Base-by-base conservation (phyloP, 2,113 vertebrate genomes). In the Peromyscus polionotus region DNA sequence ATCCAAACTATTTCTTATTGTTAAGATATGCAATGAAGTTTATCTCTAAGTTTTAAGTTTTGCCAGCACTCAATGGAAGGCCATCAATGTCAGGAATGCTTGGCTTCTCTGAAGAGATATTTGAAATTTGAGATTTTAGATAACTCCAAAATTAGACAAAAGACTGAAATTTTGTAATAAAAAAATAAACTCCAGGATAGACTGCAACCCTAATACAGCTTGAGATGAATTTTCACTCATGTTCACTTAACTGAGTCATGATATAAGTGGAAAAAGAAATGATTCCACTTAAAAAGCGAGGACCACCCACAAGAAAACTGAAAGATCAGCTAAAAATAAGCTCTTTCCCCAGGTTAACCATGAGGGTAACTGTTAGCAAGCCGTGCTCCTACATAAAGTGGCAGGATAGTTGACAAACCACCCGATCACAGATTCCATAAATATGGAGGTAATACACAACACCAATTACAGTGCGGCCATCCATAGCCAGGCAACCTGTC, bases 251-350 rank as follows among this genome's bases (percentile, higher is more conserved):
- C 65, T 92, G 54, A 93, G 84, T 80, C 31, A 33, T 77, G 22
- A 42, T 28, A 91, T 20, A 90, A 72, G 42, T 9, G 9, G 33
- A 79, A 39, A 19, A 89, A 92, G 73, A 77, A 85, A 68, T 85
- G 39, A 95, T 12, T 88, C 22, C 16, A 93, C 61, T 83, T 83
- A 90, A 0, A 91, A 42, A 36, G 67, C 63, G 24, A 73, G 45
- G 63, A 61, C 33, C n/a, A 48, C 6, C 51, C 45, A 28, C 19
- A 9, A 39, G 68, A 67, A 96, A 96, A 12, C 16, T 57, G 51
- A 87, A 87, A 63, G 36, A 14, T 31, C 61, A 67, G 20, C 26
- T 83, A 83, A 91, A 96, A 97, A 95, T 90, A 91, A 94, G 13
- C n/a, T 88, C 16, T 16, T 63, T 90, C 90, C 77, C 54, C 84